These are phyloP conservation scores for Marcusenius ussheri DNA, from an alignment of 2,113 vertebrate species.

Conservation along the genomic window DNA sequence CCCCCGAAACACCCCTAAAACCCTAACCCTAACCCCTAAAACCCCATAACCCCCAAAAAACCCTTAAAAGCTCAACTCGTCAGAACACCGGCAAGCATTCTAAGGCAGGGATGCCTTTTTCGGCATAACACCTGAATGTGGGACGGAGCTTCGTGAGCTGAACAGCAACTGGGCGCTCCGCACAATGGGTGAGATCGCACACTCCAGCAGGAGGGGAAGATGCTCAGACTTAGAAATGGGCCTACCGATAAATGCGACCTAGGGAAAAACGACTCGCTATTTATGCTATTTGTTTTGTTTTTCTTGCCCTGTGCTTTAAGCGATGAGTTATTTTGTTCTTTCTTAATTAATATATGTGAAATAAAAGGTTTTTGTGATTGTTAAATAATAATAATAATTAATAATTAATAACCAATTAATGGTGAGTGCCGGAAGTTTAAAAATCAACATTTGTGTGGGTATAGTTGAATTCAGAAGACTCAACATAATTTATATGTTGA, in stretches of 20 bases:
- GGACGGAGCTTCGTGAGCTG: neutral
- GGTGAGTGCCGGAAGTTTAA: neutral
- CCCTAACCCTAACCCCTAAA: too few relatives aligned
- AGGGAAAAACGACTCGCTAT: neutral
- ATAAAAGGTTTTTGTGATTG: neutral
- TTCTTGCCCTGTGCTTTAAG: neutral
- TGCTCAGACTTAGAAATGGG: neutral
- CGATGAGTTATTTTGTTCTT: neutral
- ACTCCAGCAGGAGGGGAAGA: neutral
- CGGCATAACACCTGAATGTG: neutral
- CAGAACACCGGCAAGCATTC: too few relatives aligned
- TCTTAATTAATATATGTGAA: neutral
- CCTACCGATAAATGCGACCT: neutral
- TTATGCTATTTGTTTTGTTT: neutral
- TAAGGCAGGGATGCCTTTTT: too few relatives aligned
- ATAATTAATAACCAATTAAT: neutral
- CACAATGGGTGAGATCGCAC: neutral
- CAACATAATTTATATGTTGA: too few relatives aligned
- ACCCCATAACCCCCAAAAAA: too few relatives aligned
- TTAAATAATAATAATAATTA: neutral
- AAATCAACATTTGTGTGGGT: neutral
- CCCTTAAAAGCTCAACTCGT: too few relatives aligned
- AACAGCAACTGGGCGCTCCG: neutral
- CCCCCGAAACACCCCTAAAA: too few relatives aligned
- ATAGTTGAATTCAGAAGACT: neutral